A percentile compares a stretch with the other conserved stretches of the same genome.
Conservation (phyloP, 2,888 invertebrate genomes). For the Corythucha ciliata region DNA sequence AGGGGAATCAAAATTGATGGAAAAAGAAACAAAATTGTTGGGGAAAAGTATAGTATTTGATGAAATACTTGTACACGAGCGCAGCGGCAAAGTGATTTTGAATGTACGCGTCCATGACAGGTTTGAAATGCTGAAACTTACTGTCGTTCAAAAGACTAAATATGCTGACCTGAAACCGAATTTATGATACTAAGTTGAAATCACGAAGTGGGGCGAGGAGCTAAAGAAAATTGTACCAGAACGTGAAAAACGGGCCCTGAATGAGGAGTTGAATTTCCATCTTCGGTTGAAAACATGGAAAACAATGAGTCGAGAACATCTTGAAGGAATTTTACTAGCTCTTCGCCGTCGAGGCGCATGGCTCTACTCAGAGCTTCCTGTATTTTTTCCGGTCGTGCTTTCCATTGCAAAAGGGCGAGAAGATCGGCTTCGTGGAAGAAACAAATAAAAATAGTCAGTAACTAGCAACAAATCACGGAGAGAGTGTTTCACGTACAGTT, state of each 20-base stretch:
- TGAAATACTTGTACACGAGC: slow-evolving; percentile 71
- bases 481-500: slow-evolving; percentile 55
- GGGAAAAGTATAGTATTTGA: background rate
- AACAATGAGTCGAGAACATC: slow-evolving; percentile 90
- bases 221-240: slow-evolving; percentile 46
- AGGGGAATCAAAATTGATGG: slow-evolving; percentile 1
- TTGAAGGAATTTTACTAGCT: slow-evolving; percentile 87
- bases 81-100: slow-evolving; percentile 91
- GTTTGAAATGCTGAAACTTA: slow-evolving; percentile 88
- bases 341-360: slow-evolving; percentile 71
- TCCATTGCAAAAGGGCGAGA: slow-evolving; percentile 82
- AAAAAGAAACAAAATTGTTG: background rate
- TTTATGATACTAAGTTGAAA: no score
- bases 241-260: slow-evolving; percentile 88
- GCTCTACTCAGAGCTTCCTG: slow-evolving; percentile 76
- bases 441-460: no score
- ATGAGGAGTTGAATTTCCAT: slow-evolving; percentile 79
- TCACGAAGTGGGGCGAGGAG: no score
- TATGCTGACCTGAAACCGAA: slow-evolving; percentile 56
- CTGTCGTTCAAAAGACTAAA: slow-evolving; percentile 81
- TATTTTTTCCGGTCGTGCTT: slow-evolving; percentile 75
- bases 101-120: slow-evolving; percentile 89
- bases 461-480: background rate
- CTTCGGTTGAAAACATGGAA: slow-evolving; percentile 85
- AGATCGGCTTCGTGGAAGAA: slow-evolving; percentile 58